Percentiles rank a stretch among this genome's conserved stretches.
Conservation (phyloP, 2,797 vertebrate species). For the Sebastes nivosus region DNA sequence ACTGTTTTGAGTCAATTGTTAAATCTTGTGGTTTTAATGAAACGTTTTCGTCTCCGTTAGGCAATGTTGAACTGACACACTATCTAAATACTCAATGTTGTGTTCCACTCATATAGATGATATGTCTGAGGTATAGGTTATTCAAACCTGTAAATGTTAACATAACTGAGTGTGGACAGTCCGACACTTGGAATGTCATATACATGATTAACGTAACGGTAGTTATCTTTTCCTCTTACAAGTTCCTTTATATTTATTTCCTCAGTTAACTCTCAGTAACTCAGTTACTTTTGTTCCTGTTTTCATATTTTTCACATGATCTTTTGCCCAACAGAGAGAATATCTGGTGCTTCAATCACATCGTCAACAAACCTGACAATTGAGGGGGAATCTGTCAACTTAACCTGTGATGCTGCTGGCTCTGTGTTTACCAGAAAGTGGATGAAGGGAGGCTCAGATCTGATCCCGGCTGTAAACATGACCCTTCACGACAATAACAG, state of each 20-base stretch:
- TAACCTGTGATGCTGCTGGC: slow-evolving; percentile 62
- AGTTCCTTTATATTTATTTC: too few relatives aligned
- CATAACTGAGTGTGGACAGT: too few relatives aligned
- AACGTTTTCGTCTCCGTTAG: fast-evolving
- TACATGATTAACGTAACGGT: not conserved
- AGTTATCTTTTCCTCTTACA: not conserved
- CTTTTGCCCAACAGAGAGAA: slow-evolving; percentile 39
- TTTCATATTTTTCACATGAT: not conserved
- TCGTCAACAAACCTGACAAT: not conserved
- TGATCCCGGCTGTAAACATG: not conserved
- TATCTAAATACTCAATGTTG: not conserved
- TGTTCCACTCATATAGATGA: not conserved
- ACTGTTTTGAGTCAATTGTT: too few relatives aligned
- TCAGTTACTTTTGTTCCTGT: not conserved
- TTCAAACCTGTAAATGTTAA: too few relatives aligned
- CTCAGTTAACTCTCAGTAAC: too few relatives aligned
- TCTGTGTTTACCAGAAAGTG: slow-evolving; percentile 26
- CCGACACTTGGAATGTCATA: not conserved
- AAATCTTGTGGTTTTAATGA: not conserved
- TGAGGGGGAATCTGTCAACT: slow-evolving; percentile 16
- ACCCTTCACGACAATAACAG: not conserved
- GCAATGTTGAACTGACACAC: not conserved
- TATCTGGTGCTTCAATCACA: slow-evolving; percentile 21
- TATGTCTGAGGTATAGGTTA: not conserved
- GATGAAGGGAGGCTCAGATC: not conserved